Evolutionary conservation across 2,113 vertebrate species (phyloP).

Genomic region (Egretta garzetta): DNA sequence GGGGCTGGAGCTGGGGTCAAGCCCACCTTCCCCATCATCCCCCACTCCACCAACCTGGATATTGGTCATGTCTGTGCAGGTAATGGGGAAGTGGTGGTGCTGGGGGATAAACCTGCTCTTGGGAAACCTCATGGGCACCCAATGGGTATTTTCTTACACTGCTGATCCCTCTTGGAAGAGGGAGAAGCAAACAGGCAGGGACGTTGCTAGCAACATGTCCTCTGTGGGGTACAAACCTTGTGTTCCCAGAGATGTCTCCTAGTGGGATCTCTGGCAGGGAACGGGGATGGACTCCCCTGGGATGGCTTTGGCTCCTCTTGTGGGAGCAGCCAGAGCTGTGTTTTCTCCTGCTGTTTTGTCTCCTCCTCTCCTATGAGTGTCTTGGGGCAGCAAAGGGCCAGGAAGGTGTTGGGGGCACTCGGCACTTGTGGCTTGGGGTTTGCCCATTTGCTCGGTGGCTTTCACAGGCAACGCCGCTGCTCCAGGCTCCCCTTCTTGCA

Average conservation of each 20-base stretch:
- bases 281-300: accelerated
- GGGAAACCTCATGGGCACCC: background rate
- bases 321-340: accelerated
- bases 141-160: accelerated
- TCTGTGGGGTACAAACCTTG: background rate
- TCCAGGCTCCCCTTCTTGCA: background rate
- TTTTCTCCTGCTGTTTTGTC: background rate
- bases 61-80: accelerated
- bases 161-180: background rate
- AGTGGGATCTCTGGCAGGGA: background rate
- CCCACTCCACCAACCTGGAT: background rate
- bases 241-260: background rate
- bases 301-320: background rate
- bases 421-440: background rate
- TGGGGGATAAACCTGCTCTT: background rate
- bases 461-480: accelerated
- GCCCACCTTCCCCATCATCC: accelerated
- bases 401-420: accelerated
- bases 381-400: background rate
- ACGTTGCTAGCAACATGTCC: accelerated
- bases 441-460: background rate
- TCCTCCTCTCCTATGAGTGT: accelerated
- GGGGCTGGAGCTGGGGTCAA: background rate
- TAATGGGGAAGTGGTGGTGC: accelerated
- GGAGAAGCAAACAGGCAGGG: background rate